These are phyloP conservation scores for Pseudomyrmex flavicornis DNA, from an alignment of 1,140 invertebrate species.

Conservation along the genomic window DNA sequence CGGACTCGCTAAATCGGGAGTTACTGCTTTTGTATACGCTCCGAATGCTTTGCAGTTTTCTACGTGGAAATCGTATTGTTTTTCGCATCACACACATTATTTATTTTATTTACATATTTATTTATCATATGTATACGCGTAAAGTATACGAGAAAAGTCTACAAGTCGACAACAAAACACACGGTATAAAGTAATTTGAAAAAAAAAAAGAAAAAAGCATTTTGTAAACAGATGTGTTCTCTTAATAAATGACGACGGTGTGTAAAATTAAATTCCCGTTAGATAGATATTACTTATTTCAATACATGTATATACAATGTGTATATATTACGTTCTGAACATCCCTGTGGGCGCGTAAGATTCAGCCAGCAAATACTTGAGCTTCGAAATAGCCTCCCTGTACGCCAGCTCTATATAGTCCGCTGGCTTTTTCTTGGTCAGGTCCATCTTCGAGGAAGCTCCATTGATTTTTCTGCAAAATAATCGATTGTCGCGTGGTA, in stretches of 20 bases:
- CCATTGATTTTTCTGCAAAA: conserved; percentile 77
- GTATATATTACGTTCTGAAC: conserved; percentile 69
- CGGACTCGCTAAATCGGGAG: conserved; percentile 74
- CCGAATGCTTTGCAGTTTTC: conserved; percentile 66
- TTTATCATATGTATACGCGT: neutral
- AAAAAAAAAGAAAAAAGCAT: too few species aligned
- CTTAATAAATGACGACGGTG: too few species aligned
- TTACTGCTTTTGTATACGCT: conserved; percentile 72
- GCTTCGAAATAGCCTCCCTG: conserved; percentile 91
- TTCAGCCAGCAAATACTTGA: conserved; percentile 91
- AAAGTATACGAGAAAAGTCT: neutral
- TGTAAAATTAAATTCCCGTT: too few species aligned
- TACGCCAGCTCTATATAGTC: conserved; percentile 93
- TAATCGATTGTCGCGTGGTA: neutral
- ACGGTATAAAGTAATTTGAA: neutral
- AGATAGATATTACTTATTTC: too few species aligned
- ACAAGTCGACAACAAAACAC: neutral
- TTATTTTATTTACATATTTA: too few species aligned
- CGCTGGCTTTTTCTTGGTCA: conserved; percentile 83
- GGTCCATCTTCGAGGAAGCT: conserved; percentile 75
- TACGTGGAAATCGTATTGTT: conserved; percentile 39
- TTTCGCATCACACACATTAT: too few species aligned
- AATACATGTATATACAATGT: too few species aligned
- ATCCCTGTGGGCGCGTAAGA: conserved; percentile 88
- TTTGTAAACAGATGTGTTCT: too few species aligned